Evolutionary conservation across 1,140 invertebrate species (phyloP).

Genomic region (Globodera ellingtonae): DNA sequence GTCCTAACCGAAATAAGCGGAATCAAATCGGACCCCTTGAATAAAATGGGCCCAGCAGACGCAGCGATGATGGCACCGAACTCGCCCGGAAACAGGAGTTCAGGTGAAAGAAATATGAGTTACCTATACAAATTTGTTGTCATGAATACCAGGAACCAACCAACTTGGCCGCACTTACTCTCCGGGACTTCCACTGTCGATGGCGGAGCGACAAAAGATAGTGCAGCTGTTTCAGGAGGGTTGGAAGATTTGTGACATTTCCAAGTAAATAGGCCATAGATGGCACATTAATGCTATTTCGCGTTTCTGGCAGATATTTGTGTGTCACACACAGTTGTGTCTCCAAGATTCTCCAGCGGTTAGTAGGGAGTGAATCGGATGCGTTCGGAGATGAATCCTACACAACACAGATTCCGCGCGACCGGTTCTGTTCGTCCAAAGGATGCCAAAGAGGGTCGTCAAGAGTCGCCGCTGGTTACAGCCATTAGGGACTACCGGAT

Average conservation of each 20-base stretch:
- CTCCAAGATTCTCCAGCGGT: slow-evolving; percentile 63
- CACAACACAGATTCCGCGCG: slow-evolving; percentile 53
- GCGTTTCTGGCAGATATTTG: slow-evolving; percentile 33
- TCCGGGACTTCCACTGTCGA: slow-evolving; percentile 59
- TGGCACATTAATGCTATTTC: not conserved
- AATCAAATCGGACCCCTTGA: not conserved
- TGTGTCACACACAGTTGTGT: slow-evolving; percentile 64
- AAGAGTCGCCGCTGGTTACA: slow-evolving; percentile 59
- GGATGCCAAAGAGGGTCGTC: slow-evolving; percentile 61
- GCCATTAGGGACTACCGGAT: slow-evolving; percentile 59
- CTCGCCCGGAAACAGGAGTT: slow-evolving; percentile 21
- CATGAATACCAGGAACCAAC: slow-evolving; percentile 51
- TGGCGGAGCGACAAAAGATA: slow-evolving; percentile 60
- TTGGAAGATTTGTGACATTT: slow-evolving; percentile 65
- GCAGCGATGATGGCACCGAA: not conserved
- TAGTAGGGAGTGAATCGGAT: not conserved
- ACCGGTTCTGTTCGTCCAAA: slow-evolving; percentile 61
- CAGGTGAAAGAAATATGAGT: not conserved
- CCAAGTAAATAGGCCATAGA: slow-evolving; percentile 38
- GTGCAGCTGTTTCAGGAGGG: slow-evolving; percentile 57
- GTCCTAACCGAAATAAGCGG: not conserved
- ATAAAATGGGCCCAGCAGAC: not conserved
- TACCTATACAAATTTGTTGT: not conserved
- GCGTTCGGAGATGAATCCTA: not conserved
- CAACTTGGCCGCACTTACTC: slow-evolving; percentile 60